A percentile compares a stretch with the other conserved stretches of the same genome.
These are phyloP conservation scores for human DNA, from an alignment of 2,113 vertebrate species.

Conservation along the genomic window GRCh38 chr1:191709001-191709500, in stretches of 20 bases:
- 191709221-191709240: neutral
- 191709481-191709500: neutral
- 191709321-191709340: neutral
- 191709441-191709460: neutral
- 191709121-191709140: neutral
- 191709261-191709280: neutral
- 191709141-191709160: neutral
- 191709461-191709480: neutral
- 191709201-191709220: neutral
- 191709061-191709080: neutral
- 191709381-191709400: neutral
- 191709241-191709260: neutral
- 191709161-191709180: neutral
- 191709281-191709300: neutral
- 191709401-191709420: neutral
- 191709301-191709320: neutral
- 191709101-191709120: neutral
- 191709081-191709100: neutral
- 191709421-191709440: neutral
- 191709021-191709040: neutral
- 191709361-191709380: constrained; percentile 10
- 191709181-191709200: neutral
- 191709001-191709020: neutral
- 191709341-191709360: neutral
- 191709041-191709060: neutral